Base-by-base conservation (phyloP, 2,113 vertebrate species). In the Regulus satrapa region DNA sequence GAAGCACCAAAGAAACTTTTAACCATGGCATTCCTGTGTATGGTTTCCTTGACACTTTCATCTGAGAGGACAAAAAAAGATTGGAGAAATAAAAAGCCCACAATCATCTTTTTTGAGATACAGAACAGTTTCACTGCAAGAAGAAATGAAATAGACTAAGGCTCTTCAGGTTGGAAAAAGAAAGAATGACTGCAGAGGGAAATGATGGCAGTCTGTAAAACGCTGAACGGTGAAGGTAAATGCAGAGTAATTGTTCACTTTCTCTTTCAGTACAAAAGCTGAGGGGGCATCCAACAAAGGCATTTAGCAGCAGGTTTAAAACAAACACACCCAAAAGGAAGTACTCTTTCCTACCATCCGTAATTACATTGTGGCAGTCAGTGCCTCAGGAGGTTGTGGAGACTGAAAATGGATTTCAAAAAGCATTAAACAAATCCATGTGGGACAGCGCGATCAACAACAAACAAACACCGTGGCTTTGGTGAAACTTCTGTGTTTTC, bases 281-380 rank as follows among this genome's bases (percentile, higher is more conserved):
- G 85, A 93, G 29, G 67, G 80, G 79, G 51, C 75, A 93, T 95
- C 88, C 94, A 97, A 85, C 58, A 92, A 94, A 86, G 63, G 63
- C 83, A 95, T 97, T 94, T 96, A 93, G 92, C 85, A 74, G 85
- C 38, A 93, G 59, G 85, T 95, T 93, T 91, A 80, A 93, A 96
- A 76, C 92, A 94, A 85, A 91, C 92, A 94, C 95, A 77, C 92
- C 88, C 88, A 71, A 94, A 96, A 96, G 92, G 76, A 96, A 92
- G 29, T 36, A 83, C 79, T 88, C 63, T 25, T 69, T 92, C 91
- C 51, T 83, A 61, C 59, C 3, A 3, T 80, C 82, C 46, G 0
- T 95, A 94, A 96, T 95, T 88, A 83, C 94, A 36, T 38, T 51
- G 85, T 80, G 85, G 63, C 85, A 88, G 38, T n/a, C 79, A 7